A percentile compares a stretch with the other conserved stretches of the same genome.
Conservation (phyloP, 2,113 vertebrate genomes). For the Oryzias melastigma region DNA sequence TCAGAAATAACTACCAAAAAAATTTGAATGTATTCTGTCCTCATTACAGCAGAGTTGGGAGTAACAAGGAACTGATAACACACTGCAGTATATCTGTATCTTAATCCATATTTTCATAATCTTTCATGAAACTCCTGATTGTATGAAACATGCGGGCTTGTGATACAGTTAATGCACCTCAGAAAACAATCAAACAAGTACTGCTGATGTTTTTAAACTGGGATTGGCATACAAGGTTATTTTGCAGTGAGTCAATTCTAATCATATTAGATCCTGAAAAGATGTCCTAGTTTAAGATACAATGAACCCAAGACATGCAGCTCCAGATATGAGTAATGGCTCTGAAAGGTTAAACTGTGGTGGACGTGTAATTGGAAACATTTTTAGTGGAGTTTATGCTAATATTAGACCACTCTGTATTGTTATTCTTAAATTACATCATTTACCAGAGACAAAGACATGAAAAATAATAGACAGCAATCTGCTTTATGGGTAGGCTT, state of each 20-base stretch:
- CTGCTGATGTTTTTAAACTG: constrained; percentile 60
- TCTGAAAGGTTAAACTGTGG: constrained; percentile 34
- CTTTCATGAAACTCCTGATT: constrained; percentile 11
- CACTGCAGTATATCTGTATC: not conserved
- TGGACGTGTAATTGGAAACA: constrained; percentile 54
- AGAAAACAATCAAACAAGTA: constrained; percentile 67
- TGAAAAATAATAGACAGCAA: constrained; percentile 24
- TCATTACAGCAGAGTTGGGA: constrained; percentile 15
- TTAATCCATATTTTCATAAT: constrained; percentile 15
- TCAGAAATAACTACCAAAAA: constrained; percentile 31
- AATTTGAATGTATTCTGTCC: constrained; percentile 24
- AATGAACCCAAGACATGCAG: constrained; percentile 52
- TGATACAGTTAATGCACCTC: constrained; percentile 35
- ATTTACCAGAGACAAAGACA: constrained; percentile 37
- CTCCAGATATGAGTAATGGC: constrained; percentile 70
- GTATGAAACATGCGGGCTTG: constrained; percentile 14
- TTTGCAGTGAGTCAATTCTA: constrained; percentile 74
- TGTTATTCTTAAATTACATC: constrained; percentile 53
- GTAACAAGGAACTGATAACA: constrained; percentile 4
- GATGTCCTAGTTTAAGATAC: constrained; percentile 61
- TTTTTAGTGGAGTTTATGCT: constrained; percentile 55
- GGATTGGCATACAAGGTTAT: constrained; percentile 69
- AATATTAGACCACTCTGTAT: constrained; percentile 44
- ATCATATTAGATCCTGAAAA: constrained; percentile 68
- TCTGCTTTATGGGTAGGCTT: constrained; percentile 12